These are phyloP conservation scores for Molossus alvarezi DNA, from an alignment of 2,797 vertebrate genomes.

Conservation along the genomic window DNA sequence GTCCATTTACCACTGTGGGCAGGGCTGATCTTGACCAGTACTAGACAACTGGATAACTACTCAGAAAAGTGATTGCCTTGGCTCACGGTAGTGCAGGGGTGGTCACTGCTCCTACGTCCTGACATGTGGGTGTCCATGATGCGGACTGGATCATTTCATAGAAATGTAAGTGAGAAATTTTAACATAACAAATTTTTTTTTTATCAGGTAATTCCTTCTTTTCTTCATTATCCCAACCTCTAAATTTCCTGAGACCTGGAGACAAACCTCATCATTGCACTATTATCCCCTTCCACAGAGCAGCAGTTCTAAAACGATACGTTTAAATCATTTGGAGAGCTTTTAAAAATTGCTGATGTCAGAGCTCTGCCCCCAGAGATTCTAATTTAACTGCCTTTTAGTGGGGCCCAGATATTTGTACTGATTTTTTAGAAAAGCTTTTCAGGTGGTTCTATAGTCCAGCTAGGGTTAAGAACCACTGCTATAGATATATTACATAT, in stretches of 20 bases:
- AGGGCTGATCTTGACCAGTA: slow-evolving; percentile 1
- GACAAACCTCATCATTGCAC: not conserved
- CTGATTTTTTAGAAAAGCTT: not conserved
- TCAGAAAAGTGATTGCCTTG: not conserved
- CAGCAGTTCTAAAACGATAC: not conserved
- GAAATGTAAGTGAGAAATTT: slow-evolving; percentile 1
- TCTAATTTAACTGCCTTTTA: slow-evolving; percentile 29
- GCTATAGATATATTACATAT: not conserved
- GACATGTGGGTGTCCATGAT: not conserved
- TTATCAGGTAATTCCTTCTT: slow-evolving; percentile 33
- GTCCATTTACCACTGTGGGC: not conserved
- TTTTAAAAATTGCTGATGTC: not conserved
- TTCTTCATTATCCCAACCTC: not conserved
- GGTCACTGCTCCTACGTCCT: not conserved
- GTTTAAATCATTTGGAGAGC: slow-evolving; percentile 2
- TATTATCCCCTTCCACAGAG: not conserved
- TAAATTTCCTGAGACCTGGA: not conserved
- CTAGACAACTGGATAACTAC: not conserved
- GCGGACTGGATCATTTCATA: not conserved
- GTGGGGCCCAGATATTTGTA: not conserved
- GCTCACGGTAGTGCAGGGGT: not conserved
- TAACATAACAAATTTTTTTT: not conserved
- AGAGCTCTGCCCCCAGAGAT: not conserved
- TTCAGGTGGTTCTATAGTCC: not conserved
- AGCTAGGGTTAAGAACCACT: not conserved